Conservation (phyloP, 2,113 vertebrate species). For the Pandion haliaetus region DNA sequence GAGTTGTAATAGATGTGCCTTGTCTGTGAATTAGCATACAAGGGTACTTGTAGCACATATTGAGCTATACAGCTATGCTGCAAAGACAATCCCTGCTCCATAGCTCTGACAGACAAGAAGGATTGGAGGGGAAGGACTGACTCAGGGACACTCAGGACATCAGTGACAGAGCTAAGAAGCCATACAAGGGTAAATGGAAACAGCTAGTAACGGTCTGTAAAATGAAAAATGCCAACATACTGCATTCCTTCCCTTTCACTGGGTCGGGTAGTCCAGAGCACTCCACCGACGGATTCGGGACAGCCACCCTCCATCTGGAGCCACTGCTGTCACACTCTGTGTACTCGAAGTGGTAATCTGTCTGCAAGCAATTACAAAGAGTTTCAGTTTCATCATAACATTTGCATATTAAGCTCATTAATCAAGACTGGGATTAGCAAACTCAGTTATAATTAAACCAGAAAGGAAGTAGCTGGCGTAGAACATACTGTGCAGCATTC, state of each 20-base stretch:
- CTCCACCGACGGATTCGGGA: conserved; percentile 81
- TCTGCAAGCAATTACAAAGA: conserved; percentile 81
- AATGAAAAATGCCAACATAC: conserved; percentile 78
- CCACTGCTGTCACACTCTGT: conserved; percentile 96
- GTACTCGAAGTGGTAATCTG: conserved; percentile 96
- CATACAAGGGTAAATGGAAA: neutral
- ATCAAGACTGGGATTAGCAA: conserved; percentile 43
- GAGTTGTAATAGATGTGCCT: accelerated
- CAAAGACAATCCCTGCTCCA: neutral
- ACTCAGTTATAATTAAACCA: conserved; percentile 36
- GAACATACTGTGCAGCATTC: neutral
- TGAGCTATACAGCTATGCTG: neutral
- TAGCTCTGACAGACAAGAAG: neutral
- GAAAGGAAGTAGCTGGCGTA: neutral
- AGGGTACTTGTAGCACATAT: neutral
- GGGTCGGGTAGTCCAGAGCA: conserved; percentile 92
- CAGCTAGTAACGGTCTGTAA: neutral
- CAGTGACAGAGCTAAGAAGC: neutral
- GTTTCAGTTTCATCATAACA: conserved; percentile 47
- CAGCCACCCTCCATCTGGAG: conserved; percentile 94
- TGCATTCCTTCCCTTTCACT: conserved; percentile 93
- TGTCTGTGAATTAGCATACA: neutral
- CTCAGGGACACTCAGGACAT: neutral
- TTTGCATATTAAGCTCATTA: conserved; percentile 53
- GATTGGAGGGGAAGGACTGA: neutral